Conservation (phyloP, 2,113 vertebrate genomes). For the Chiloscyllium plagiosum region DNA sequence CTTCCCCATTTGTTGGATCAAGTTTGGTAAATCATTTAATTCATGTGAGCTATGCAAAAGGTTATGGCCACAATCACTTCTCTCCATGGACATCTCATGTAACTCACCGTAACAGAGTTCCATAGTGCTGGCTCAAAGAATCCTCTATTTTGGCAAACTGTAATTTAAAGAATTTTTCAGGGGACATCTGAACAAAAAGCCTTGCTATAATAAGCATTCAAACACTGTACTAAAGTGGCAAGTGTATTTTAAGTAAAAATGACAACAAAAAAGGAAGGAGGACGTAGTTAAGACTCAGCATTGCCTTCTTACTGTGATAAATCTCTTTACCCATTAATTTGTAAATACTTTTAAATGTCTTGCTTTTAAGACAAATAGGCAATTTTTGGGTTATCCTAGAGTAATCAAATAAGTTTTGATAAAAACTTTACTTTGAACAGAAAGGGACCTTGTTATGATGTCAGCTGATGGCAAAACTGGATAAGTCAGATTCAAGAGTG, state of each 20-base stretch:
- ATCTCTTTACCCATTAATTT: not conserved
- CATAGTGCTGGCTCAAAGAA: not conserved
- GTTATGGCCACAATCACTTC: not conserved
- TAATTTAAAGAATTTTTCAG: not conserved
- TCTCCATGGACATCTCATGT: not conserved
- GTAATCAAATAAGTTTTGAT: not conserved
- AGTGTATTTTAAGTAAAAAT: not conserved
- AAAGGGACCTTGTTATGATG: not conserved
- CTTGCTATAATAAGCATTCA: not conserved
- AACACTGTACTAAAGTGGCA: not conserved
- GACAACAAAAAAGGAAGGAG: not conserved
- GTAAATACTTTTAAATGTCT: not conserved
- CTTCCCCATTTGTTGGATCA: not conserved
- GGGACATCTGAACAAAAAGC: not conserved
- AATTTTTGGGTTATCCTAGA: not conserved
- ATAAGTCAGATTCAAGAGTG: too few relatives aligned
- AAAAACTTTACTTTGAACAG: not conserved
- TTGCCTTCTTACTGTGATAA: not conserved
- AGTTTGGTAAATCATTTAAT: not conserved
- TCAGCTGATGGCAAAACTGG: too few relatives aligned
- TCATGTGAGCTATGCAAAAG: not conserved
- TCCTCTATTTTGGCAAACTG: not conserved
- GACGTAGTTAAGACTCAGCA: not conserved
- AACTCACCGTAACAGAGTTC: not conserved
- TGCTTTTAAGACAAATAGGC: not conserved